Conservation (phyloP, 2,888 invertebrate species). For the Cyaniris semiargus region DNA sequence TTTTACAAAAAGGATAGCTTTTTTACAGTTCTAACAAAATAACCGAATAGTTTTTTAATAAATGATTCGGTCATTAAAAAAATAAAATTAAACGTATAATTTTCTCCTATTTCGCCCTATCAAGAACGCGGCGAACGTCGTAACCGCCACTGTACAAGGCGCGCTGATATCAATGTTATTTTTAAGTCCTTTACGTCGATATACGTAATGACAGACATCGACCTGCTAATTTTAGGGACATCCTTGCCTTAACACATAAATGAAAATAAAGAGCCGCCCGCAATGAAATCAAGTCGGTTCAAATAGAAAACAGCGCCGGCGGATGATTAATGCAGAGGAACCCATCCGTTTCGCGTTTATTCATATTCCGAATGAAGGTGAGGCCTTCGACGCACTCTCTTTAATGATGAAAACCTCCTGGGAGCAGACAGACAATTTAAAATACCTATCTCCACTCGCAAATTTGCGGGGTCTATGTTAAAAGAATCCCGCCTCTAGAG, state of each 20-base stretch:
- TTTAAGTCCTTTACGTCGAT: too few relatives aligned
- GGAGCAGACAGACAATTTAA: constrained; percentile 48
- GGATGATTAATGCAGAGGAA: constrained; percentile 52
- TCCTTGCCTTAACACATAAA: constrained; percentile 6
- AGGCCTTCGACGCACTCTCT: constrained; percentile 54
- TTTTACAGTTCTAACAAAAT: too few relatives aligned
- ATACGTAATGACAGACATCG: too few relatives aligned
- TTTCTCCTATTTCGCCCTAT: too few relatives aligned
- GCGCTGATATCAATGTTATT: too few relatives aligned
- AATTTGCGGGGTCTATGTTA: constrained; percentile 44
- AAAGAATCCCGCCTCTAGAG: constrained; percentile 44
- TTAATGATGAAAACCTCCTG: constrained; percentile 51
- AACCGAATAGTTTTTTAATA: too few relatives aligned
- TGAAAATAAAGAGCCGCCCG: constrained; percentile 14
- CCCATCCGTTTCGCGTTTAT: constrained; percentile 50
- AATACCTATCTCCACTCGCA: constrained; percentile 46
- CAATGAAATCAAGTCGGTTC: constrained; percentile 25
- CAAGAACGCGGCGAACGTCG: too few relatives aligned
- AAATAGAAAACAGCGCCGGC: constrained; percentile 35
- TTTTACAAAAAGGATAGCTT: too few relatives aligned
- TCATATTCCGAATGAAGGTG: constrained; percentile 49
- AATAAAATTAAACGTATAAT: too few relatives aligned
- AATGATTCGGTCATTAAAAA: too few relatives aligned
- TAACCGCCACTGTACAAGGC: too few relatives aligned
- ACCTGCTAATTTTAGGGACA: too few relatives aligned